Percentiles rank a stretch among this genome's conserved stretches.
These are phyloP conservation scores for Crotalus adamanteus DNA, from an alignment of 2,797 vertebrate species.

Conservation along the genomic window DNA sequence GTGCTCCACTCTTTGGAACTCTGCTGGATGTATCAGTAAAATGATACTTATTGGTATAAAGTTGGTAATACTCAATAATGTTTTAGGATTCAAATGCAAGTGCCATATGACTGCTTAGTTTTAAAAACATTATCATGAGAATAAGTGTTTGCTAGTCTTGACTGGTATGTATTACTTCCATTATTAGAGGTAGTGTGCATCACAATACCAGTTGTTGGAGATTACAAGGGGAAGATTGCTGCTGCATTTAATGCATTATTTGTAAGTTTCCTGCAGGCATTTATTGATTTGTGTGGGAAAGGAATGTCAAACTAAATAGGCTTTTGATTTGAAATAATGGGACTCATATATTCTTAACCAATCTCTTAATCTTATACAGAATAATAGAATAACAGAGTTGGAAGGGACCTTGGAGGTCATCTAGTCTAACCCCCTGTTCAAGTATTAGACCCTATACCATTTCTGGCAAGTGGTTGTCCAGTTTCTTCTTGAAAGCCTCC, in stretches of 20 bases:
- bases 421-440: background rate
- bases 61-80: background rate
- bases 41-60: background rate
- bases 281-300: background rate
- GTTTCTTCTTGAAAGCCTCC: background rate
- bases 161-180: background rate
- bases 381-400: background rate
- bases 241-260: background rate
- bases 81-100: background rate
- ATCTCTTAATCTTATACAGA: background rate
- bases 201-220: background rate
- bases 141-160: background rate
- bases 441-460: background rate
- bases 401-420: background rate
- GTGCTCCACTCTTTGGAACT: background rate
- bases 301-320: background rate
- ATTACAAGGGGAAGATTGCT: background rate
- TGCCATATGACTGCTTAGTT: background rate
- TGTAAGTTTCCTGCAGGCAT: background rate
- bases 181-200: background rate
- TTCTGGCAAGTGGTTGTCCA: background rate
- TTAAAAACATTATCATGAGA: background rate
- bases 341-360: background rate
- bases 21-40: background rate
- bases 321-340: background rate